phyloP scores from a whole-genome alignment of 1,140 invertebrate species.

The Chlorops oryzae region DNA sequence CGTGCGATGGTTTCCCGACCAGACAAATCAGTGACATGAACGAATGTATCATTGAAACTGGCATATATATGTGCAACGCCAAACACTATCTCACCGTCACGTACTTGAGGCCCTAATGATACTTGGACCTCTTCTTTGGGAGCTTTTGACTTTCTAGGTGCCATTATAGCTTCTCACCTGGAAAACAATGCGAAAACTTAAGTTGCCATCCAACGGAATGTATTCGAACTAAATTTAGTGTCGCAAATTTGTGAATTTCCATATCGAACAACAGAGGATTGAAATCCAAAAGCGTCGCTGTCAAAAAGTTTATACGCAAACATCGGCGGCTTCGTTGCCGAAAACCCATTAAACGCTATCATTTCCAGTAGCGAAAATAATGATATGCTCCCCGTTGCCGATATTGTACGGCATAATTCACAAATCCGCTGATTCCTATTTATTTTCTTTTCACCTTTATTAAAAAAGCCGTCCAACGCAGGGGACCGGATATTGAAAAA shows the following conservation, averaged over 20 bases:
- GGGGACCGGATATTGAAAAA: conserved; percentile 45
- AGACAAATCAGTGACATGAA: conserved; percentile 98
- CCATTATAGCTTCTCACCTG: conserved; percentile 61
- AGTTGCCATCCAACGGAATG: background rate
- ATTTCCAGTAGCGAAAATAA: background rate
- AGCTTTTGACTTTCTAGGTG: conserved; percentile 93
- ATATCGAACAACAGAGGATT: background rate
- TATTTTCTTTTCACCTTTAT: conserved; percentile 9
- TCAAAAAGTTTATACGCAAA: conserved; percentile 21
- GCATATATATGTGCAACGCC: conserved; percentile 99
- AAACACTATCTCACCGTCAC: conserved; percentile 96
- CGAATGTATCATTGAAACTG: conserved; percentile 99
- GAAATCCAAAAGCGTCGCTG: background rate
- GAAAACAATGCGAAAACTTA: background rate
- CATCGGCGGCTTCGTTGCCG: conserved; percentile 8
- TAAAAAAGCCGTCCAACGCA: conserved; percentile 36
- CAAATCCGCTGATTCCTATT: conserved; percentile 6
- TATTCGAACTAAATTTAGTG: background rate
- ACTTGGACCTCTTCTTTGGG: conserved; percentile 96
- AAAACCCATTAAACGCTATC: background rate
- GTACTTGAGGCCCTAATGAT: conserved; percentile 91
- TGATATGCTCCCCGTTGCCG: background rate
- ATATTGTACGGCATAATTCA: conserved; percentile 11
- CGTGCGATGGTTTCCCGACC: conserved; percentile 98
- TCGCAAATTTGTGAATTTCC: conserved; percentile 8